Evolutionary conservation across 2,888 invertebrate genomes (phyloP), one percentile per base, ranked within the genome.

Genomic region (Myopa testacea): DNA sequence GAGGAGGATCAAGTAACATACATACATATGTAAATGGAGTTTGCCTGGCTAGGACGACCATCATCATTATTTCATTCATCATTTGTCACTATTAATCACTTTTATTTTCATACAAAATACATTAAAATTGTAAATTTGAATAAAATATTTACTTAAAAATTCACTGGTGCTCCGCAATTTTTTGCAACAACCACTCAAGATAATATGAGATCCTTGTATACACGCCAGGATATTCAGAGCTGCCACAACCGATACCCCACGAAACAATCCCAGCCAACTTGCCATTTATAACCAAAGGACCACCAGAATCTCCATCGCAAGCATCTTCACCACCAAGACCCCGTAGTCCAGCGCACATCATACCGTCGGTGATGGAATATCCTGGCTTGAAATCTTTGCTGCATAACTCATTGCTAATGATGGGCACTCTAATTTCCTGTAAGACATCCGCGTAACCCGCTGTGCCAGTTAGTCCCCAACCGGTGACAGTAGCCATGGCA

Each of bases 291-390:
- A 82, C 84, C 55, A 86, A 82, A 50, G 87, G 87, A 38, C 86
- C 87, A 70, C 87, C 87, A 8, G 86, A 87, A 68, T 87, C 86
- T 6, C 86, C 86, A 65, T 85, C 83, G 69, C 86, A 87, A 0
- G 86, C 75, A 80, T 86, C 86, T 80, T 84, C 83, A 1, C 80
- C 80, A 10, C 71, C 62, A 0, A 81, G 65, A 10, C 79, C 63
- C 14, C 65, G 26, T 0, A 37, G 38, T 65, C 65, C 65, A 8
- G 87, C 86, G 78, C 86, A 86, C 50, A 86, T 80, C 86, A 86
- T 86, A 12, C 12, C 65, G 16, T 65, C 65, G 1, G 65, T 12
- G 37, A 65, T 65, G 4, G 8, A 62, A 19, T 34, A 62, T 26
- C 50, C 81, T 83, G 16, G 7, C 12, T 40, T 19, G 68, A 87